Conservation (phyloP, 2,888 invertebrate species). For the Drosophila siamana region DNA sequence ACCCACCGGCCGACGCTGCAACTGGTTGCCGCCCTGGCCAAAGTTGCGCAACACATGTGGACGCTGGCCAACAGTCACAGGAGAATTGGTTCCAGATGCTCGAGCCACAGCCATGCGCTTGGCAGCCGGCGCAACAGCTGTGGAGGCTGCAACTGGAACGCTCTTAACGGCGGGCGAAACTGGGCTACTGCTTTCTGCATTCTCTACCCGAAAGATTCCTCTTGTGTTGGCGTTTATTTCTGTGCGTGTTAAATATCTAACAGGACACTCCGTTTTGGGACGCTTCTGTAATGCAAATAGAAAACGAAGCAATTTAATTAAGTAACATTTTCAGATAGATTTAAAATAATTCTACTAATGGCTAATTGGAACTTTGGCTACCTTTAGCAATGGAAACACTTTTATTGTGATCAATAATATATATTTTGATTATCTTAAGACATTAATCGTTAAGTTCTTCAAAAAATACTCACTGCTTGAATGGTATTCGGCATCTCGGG, state of each 20-base stretch:
- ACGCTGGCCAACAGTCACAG: conserved; percentile 54
- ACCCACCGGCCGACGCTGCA: conserved; percentile 66
- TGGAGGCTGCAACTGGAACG: conserved; percentile 2
- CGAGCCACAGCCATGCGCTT: conserved; percentile 52
- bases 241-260: conserved; percentile 84
- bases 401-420: too few species aligned
- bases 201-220: conserved; percentile 82
- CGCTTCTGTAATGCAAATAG: conserved; percentile 66
- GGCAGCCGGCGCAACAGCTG: conserved; percentile 6
- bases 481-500: conserved; percentile 77
- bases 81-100: conserved; percentile 37
- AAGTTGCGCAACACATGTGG: conserved; percentile 65
- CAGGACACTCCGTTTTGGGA: conserved; percentile 82
- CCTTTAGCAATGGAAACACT: too few species aligned
- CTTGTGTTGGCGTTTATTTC: conserved; percentile 80
- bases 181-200: conserved; percentile 49
- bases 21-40: conserved; percentile 42
- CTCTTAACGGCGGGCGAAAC: conserved; percentile 27
- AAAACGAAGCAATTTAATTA: background rate
- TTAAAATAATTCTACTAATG: too few species aligned
- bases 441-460: background rate
- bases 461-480: conserved; percentile 62
- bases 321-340: too few species aligned
- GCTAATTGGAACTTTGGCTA: too few species aligned
- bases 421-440: too few species aligned